Percentiles rank a stretch among this genome's conserved stretches.
Evolutionary conservation across 2,797 vertebrate genomes (phyloP).

Genomic region (Anolis apletophallus): DNA sequence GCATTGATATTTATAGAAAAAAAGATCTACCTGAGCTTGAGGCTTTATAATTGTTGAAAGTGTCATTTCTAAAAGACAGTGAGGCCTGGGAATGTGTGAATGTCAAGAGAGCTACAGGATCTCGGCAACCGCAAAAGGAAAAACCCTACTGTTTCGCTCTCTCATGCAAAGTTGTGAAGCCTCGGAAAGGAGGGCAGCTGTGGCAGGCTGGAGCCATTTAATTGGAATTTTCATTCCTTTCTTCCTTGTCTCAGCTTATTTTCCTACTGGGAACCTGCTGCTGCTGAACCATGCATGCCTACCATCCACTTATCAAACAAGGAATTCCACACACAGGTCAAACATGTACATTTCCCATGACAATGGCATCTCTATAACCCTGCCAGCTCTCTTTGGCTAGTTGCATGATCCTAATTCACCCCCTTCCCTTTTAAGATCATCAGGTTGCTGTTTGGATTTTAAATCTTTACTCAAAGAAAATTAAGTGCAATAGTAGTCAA

Average conservation of each 20-base stretch:
- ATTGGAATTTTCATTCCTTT: constrained; percentile 40
- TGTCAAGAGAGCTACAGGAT: neutral
- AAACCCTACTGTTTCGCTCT: neutral
- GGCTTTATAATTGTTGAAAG: constrained; percentile 6
- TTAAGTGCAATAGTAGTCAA: neutral
- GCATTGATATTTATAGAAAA: neutral
- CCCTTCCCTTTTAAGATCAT: constrained; percentile 29
- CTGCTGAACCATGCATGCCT: constrained; percentile 5
- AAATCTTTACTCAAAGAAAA: neutral
- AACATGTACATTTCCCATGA: neutral
- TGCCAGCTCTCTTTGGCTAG: constrained; percentile 19
- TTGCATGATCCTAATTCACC: accelerated
- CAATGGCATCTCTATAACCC: neutral
- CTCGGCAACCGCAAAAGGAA: neutral
- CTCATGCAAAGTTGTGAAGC: constrained; percentile 1
- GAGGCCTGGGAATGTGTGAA: neutral
- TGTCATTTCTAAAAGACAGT: constrained; percentile 12
- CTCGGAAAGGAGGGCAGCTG: constrained; percentile 11
- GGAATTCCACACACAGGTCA: neutral
- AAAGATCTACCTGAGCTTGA: constrained; percentile 23
- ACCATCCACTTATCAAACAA: constrained; percentile 17
- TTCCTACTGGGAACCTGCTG: constrained; percentile 21
- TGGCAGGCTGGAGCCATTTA: constrained; percentile 28
- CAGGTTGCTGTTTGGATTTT: constrained; percentile 37
- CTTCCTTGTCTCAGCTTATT: constrained; percentile 22